Evolutionary conservation across 1,140 invertebrate genomes (phyloP).

Genomic region (Drosophila cardini): DNA sequence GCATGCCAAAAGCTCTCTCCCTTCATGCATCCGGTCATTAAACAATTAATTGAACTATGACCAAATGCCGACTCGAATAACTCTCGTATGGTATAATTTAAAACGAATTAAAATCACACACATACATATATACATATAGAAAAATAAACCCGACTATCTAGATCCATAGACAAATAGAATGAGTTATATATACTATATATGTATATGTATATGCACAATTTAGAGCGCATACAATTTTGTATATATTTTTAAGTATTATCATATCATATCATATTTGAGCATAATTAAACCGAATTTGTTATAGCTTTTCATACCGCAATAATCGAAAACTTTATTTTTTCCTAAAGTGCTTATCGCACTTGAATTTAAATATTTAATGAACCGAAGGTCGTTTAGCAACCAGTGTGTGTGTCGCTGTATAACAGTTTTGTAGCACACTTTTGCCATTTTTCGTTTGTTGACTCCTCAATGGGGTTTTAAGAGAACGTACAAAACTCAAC

Average conservation of each 20-base stretch:
- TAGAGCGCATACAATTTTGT: constrained; percentile 24
- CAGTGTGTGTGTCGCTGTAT: constrained; percentile 1
- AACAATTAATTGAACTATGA: constrained; percentile 76
- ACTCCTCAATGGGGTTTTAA: constrained; percentile 22
- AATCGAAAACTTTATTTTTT: constrained; percentile 5
- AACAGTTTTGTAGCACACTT: constrained; percentile 30
- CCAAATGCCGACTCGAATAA: constrained; percentile 55
- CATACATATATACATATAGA: constrained; percentile 31
- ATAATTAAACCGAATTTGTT: constrained; percentile 22
- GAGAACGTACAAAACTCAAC: constrained; percentile 49
- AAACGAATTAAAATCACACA: constrained; percentile 73
- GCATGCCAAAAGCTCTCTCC: constrained; percentile 49
- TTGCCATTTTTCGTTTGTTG: background rate
- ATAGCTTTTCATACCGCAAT: constrained; percentile 5
- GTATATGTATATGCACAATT: constrained; percentile 24
- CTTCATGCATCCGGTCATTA: constrained; percentile 69
- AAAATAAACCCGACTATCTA: constrained; percentile 2
- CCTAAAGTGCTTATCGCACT: constrained; percentile 46
- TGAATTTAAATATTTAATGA: constrained; percentile 72
- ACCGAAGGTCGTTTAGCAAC: constrained; percentile 33
- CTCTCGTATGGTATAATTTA: constrained; percentile 74
- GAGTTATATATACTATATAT: background rate
- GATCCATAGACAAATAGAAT: constrained; percentile 29
- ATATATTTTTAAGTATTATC: constrained; percentile 20
- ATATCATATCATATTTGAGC: constrained; percentile 33